Evolutionary conservation across 2,113 vertebrate species (phyloP).

Genomic region (Neofelis nebulosa): DNA sequence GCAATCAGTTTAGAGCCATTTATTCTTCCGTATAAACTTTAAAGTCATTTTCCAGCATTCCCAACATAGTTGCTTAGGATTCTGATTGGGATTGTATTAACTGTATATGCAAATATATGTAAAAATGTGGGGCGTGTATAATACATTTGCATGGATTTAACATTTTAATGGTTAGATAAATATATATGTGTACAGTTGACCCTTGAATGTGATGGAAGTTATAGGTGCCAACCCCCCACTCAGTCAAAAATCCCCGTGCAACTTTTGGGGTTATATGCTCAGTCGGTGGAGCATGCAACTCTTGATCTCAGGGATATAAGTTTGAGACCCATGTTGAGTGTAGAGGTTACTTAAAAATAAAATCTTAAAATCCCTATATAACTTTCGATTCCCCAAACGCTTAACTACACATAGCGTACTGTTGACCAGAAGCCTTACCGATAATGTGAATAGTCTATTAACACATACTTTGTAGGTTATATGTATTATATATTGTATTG

Average conservation of each 20-base stretch:
- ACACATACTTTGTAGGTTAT: background rate
- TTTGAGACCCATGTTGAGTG: too few relatives aligned
- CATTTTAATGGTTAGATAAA: conserved; percentile 49
- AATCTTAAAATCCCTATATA: too few relatives aligned
- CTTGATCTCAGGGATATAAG: too few relatives aligned
- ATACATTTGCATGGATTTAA: background rate
- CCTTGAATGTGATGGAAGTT: background rate
- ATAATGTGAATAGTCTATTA: background rate
- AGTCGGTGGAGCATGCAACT: background rate
- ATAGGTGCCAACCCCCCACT: background rate
- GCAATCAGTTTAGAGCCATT: background rate
- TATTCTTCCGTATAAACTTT: background rate
- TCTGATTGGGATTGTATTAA: background rate
- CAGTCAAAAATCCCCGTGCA: background rate
- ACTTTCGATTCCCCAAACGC: background rate
- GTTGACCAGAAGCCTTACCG: background rate
- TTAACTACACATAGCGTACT: background rate
- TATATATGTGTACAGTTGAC: background rate
- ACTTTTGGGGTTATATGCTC: background rate
- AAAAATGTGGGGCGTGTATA: background rate
- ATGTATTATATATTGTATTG: background rate
- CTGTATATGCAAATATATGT: background rate
- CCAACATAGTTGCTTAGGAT: background rate
- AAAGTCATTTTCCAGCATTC: background rate
- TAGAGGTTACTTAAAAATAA: too few relatives aligned